A percentile compares a stretch with the other conserved stretches of the same genome.
Conservation (phyloP, 2,113 vertebrate genomes). For the Hoplias malabaricus region DNA sequence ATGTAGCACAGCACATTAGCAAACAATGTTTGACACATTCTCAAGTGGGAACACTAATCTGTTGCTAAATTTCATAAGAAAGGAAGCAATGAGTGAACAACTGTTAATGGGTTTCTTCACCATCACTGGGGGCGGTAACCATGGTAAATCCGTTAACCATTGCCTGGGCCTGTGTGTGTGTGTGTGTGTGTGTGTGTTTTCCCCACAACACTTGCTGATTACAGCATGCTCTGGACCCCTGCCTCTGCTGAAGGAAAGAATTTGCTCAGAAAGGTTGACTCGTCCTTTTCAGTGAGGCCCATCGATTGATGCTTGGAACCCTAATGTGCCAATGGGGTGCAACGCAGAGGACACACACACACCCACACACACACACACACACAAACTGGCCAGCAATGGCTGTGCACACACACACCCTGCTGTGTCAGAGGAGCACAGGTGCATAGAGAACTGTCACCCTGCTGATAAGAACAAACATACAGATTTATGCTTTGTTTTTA, state of each 20-base stretch:
- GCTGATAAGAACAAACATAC: neutral
- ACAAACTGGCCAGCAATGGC: neutral
- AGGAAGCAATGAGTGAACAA: too few relatives aligned
- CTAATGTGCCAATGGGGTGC: neutral
- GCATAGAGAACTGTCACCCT: neutral
- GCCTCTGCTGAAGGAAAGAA: neutral
- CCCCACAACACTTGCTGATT: neutral
- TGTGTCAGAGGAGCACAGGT: neutral
- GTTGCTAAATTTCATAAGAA: too few relatives aligned
- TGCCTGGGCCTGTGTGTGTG: neutral
- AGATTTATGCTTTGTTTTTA: neutral
- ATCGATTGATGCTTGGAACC: constrained; percentile 11
- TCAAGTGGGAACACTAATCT: too few relatives aligned
- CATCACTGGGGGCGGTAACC: too few relatives aligned
- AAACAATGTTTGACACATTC: too few relatives aligned
- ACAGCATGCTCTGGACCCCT: neutral
- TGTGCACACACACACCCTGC: neutral
- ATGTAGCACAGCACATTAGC: too few relatives aligned
- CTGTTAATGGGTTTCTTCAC: too few relatives aligned
- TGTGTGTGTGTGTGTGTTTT: neutral
- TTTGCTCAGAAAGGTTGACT: neutral
- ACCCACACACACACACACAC: neutral
- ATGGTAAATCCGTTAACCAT: too few relatives aligned
- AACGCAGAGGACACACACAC: neutral
- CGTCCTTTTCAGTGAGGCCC: neutral